phyloP scores from a whole-genome alignment of 2,888 invertebrate species.

The Odontocerum albicorne region DNA sequence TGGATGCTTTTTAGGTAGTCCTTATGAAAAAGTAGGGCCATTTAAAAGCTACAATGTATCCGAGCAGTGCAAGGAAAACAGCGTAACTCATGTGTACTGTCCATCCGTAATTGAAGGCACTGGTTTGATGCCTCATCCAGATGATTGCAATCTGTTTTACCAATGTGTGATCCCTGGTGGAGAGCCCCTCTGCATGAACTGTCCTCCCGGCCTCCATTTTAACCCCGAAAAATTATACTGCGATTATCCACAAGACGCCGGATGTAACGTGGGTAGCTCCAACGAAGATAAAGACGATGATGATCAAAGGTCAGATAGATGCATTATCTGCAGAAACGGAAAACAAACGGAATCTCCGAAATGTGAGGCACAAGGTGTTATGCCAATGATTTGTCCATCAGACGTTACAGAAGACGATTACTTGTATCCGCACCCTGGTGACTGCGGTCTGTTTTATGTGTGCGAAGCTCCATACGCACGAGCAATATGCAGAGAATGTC shows the following conservation, averaged over 20 bases:
- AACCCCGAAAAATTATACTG: conserved; percentile 35
- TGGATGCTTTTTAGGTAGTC: too few species aligned
- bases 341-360: neutral
- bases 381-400: too few species aligned
- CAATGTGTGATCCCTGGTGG: conserved; percentile 38
- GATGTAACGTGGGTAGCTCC: conserved; percentile 9
- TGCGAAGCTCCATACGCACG: conserved; percentile 26
- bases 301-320: too few species aligned
- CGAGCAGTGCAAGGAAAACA: too few species aligned
- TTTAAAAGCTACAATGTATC: too few species aligned
- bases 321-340: neutral
- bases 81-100: too few species aligned
- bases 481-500: conserved; percentile 27
- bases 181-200: conserved; percentile 40
- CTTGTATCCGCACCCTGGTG: conserved; percentile 20
- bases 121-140: conserved; percentile 40
- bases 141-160: conserved; percentile 42
- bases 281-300: too few species aligned
- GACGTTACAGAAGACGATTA: too few species aligned
- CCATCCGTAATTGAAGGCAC: conserved; percentile 37
- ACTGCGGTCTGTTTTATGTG: conserved; percentile 26
- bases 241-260: conserved; percentile 11
- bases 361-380: too few species aligned
- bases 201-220: conserved; percentile 41
- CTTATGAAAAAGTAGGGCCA: too few species aligned